Base-by-base conservation (phyloP, 2,113 vertebrate species). In the Lipotes vexillifer region DNA sequence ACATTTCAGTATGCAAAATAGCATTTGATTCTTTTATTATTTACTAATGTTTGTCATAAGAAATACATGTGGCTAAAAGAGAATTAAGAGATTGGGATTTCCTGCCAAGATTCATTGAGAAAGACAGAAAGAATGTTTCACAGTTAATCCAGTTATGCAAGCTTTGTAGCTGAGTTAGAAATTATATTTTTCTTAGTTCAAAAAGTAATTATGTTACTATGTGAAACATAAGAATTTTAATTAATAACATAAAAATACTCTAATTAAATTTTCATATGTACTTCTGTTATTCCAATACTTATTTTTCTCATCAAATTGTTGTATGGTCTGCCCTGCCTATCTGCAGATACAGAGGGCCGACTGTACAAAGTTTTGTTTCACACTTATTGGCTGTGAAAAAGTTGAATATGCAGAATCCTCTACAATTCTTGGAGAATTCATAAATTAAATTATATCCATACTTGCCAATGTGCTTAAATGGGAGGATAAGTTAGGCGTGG, bases 171-270 rank as follows among this genome's bases (percentile, higher is more conserved):
- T 85, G n/a, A 55, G 4, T 83, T 92, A 97, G 17, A 75, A 86
- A 82, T 94, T 59, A 69, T 7, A 49, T 91, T 95, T 21, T 8
- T 61, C n/a, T 75, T 69, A 86, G 69, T 59, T 52, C 55, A 83
- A 29, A 95, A 97, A 69, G 0, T 23, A 77, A 84, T 82, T 87
- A 78, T 89, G 82, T 52, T n/a, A 90, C 15, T 94, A 96, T 78
- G 14, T 23, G 8, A 93, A 41, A 59, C 63, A 87, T 1, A 75
- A 49, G 27, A 25, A 85, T 57, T 95, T 92, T 44, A 89, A 61
- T 72, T 94, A 92, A 92, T 92, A 4, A 1, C 4, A 84, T 41
- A 94, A 74, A 27, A 63, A 93, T 46, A 90, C 74, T 94, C 94
- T 33, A 90, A 92, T 85, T 74, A 72, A 69, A 17, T 93, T 65